phyloP scores from a whole-genome alignment of 2,113 vertebrate genomes.

The Gambusia holbrooki region DNA sequence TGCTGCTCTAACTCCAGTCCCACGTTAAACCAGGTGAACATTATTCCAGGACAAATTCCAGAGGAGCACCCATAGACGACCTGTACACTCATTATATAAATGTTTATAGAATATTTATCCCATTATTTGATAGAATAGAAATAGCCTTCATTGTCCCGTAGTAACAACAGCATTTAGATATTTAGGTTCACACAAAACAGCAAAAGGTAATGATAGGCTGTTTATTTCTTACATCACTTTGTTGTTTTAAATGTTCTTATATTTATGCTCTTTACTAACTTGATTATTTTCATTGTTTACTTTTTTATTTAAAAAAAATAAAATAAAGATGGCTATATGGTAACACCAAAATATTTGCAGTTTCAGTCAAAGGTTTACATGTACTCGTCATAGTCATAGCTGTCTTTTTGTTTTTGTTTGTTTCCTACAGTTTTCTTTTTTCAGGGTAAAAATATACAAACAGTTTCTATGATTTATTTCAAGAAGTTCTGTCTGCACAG shows the following conservation, averaged over 20 bases:
- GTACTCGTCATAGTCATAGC: background rate
- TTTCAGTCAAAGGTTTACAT: background rate
- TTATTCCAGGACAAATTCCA: conserved; percentile 82
- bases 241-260: background rate
- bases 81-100: no score
- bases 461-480: background rate
- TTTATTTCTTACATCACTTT: background rate
- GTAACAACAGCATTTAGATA: background rate
- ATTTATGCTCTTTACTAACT: background rate
- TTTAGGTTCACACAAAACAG: background rate
- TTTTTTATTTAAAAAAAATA: no score
- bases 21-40: conserved; percentile 70
- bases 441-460: background rate
- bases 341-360: background rate
- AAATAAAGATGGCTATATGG: no score
- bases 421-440: background rate
- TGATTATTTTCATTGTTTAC: background rate
- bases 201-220: no score
- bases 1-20: conserved; percentile 75
- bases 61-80: conserved; percentile 74
- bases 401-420: background rate
- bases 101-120: no score
- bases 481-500: background rate
- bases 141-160: no score
- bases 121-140: no score